Percentiles rank a stretch among this genome's conserved stretches.
These are phyloP conservation scores for Oscheius sp. DNA, from an alignment of 1,140 invertebrate species.

Conservation along the genomic window DNA sequence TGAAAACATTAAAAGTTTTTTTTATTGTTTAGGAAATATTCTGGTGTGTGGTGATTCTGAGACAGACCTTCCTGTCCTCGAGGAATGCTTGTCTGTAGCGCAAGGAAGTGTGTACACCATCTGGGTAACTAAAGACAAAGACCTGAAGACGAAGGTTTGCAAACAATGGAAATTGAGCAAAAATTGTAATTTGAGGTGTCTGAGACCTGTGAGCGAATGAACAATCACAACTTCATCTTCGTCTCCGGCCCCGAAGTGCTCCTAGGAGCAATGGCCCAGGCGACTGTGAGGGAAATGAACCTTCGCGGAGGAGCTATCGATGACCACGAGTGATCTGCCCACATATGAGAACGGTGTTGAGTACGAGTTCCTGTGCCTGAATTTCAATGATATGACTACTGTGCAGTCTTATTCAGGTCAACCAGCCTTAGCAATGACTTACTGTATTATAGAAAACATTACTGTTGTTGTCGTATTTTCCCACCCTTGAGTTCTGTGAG, in stretches of 20 bases:
- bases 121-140: constrained; percentile 55
- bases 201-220: constrained; percentile 43
- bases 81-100: constrained; percentile 45
- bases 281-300: constrained; percentile 30
- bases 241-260: constrained; percentile 59
- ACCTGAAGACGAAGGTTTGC: constrained; percentile 33
- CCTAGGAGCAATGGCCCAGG: constrained; percentile 58
- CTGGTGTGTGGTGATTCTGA: constrained; percentile 57
- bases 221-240: constrained; percentile 53
- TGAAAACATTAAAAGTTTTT: background rate
- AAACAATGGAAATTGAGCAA: background rate
- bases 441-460: too few species aligned
- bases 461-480: too few species aligned
- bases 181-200: constrained; percentile 43
- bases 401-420: too few species aligned
- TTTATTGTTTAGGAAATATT: constrained; percentile 49
- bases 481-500: background rate
- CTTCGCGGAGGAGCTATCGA: background rate
- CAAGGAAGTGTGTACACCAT: constrained; percentile 52
- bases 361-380: background rate
- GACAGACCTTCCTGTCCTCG: constrained; percentile 60
- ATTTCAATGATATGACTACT: background rate
- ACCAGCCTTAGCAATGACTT: too few species aligned
- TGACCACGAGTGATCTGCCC: background rate
- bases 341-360: too few species aligned